A percentile compares a stretch with the other conserved stretches of the same genome.
phyloP scores from a whole-genome alignment of 2,888 invertebrate species.

The Isotomurus palustris region DNA sequence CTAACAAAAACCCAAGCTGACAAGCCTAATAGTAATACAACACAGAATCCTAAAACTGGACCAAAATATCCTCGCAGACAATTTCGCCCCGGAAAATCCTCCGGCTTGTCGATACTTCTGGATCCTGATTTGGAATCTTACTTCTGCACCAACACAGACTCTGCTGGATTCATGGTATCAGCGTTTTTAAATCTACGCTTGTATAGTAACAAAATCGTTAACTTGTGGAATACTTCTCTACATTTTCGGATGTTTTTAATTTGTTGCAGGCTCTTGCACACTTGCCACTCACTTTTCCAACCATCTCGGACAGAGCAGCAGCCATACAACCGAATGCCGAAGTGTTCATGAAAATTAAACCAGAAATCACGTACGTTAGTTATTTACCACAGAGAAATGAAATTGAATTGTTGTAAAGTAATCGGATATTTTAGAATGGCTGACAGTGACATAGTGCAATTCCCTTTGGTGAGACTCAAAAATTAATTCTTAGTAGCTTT shows the following conservation, averaged over 20 bases:
- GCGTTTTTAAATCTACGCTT: neutral
- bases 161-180: slow-evolving; percentile 30
- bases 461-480: slow-evolving; percentile 11
- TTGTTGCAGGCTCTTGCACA: neutral
- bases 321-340: slow-evolving; percentile 34
- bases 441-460: neutral
- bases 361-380: slow-evolving; percentile 28
- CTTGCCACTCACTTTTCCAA: slow-evolving; percentile 23
- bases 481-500: neutral
- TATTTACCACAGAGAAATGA: slow-evolving; percentile 11
- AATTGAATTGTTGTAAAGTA: slow-evolving; percentile 1
- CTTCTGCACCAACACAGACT: slow-evolving; percentile 41
- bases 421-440: neutral
- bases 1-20: slow-evolving; percentile 1
- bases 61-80: slow-evolving; percentile 31
- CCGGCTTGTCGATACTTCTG: slow-evolving; percentile 39
- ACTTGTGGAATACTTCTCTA: too few relatives aligned
- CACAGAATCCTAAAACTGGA: neutral
- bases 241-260: too few relatives aligned
- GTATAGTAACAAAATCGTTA: neutral
- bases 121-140: slow-evolving; percentile 41
- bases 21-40: neutral
- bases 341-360: slow-evolving; percentile 28
- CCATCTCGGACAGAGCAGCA: slow-evolving; percentile 26
- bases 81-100: slow-evolving; percentile 34